These are phyloP conservation scores for Chiloscyllium plagiosum DNA, from an alignment of 2,113 vertebrate genomes.

Conservation along the genomic window DNA sequence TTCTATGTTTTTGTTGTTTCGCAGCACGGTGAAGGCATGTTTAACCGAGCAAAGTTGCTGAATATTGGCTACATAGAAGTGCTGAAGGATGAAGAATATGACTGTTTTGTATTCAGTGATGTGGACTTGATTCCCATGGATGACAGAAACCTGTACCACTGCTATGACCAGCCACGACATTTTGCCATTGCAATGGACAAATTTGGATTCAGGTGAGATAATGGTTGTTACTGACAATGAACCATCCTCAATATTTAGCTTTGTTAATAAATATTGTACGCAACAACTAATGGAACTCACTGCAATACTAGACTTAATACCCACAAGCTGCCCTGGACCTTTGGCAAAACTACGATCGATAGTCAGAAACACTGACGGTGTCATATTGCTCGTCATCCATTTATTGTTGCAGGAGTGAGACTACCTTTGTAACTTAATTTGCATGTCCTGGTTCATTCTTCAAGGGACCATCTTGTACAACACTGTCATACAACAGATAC, in stretches of 20 bases:
- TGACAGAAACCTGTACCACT: slow-evolving; percentile 95
- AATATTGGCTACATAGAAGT: slow-evolving; percentile 91
- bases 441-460: too few relatives aligned
- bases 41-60: slow-evolving; percentile 91
- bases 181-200: slow-evolving; percentile 91
- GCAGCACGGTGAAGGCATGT: slow-evolving; percentile 90
- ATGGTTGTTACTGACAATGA: background rate
- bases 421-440: too few relatives aligned
- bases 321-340: background rate
- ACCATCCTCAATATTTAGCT: background rate
- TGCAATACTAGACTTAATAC: background rate
- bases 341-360: background rate
- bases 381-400: too few relatives aligned
- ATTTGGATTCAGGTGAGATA: slow-evolving; percentile 38
- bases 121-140: slow-evolving; percentile 99
- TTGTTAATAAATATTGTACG: background rate
- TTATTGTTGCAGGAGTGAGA: too few relatives aligned
- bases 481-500: background rate
- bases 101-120: slow-evolving; percentile 98
- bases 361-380: background rate
- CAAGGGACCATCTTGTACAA: too few relatives aligned
- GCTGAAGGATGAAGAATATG: slow-evolving; percentile 78
- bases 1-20: background rate
- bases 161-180: slow-evolving; percentile 91
- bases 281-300: background rate